Evolutionary conservation across 2,797 vertebrate genomes (phyloP).

Genomic region (Schizopygopsis pylzovi): DNA sequence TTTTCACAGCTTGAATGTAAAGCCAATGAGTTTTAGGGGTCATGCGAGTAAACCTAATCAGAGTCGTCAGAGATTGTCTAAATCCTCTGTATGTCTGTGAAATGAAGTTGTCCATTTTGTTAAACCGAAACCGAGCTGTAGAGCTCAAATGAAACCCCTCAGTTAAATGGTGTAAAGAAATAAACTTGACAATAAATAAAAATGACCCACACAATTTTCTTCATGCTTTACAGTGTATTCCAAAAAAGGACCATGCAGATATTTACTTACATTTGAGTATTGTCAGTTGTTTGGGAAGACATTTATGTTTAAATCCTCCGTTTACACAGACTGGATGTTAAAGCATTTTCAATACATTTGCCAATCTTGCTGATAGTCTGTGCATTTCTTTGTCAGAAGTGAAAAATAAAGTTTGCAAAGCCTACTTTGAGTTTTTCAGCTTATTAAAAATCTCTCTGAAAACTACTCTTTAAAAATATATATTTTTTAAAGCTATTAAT

Average conservation of each 20-base stretch:
- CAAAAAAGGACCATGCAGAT: neutral
- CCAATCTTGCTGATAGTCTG: constrained; percentile 73
- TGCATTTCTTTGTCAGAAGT: constrained; percentile 64
- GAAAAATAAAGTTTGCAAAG: constrained; percentile 71
- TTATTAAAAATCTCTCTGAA: neutral
- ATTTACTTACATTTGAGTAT: constrained; percentile 7
- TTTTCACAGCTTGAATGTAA: constrained; percentile 43
- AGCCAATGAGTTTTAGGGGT: constrained; percentile 32
- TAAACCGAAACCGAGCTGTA: neutral
- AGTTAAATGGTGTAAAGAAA: neutral
- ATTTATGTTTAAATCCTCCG: constrained; percentile 57
- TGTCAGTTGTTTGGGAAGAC: neutral
- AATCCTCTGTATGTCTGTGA: constrained; percentile 26
- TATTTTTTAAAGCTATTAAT: neutral
- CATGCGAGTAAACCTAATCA: constrained; percentile 32
- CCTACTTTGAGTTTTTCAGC: constrained; percentile 25
- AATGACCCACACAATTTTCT: neutral
- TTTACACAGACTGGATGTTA: constrained; percentile 66
- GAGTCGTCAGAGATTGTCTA: constrained; percentile 10
- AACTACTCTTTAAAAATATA: neutral
- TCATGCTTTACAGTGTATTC: constrained; percentile 13
- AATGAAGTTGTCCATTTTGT: constrained; percentile 25
- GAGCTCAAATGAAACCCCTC: neutral
- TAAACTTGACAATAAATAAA: neutral
- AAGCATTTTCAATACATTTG: constrained; percentile 67